These are phyloP conservation scores for Adoxophyes honmai DNA, from an alignment of 1,140 invertebrate genomes.

Conservation along the genomic window DNA sequence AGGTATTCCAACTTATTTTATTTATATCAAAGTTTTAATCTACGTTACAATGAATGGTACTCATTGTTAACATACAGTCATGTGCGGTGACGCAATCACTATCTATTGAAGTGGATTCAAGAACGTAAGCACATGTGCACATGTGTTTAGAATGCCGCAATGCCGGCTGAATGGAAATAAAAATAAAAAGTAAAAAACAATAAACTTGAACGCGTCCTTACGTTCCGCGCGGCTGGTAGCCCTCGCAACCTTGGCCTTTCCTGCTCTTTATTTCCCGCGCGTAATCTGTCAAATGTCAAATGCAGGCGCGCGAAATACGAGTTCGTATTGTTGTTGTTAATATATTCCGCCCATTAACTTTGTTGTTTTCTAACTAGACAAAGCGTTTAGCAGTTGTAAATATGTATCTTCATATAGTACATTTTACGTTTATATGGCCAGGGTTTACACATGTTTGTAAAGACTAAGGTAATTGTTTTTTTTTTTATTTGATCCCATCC, in stretches of 20 bases:
- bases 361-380: background rate
- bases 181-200: slow-evolving; percentile 38
- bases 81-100: background rate
- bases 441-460: too few species aligned
- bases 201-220: slow-evolving; percentile 26
- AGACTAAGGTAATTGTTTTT: too few species aligned
- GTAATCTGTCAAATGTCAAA: slow-evolving; percentile 13
- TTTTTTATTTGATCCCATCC: too few species aligned
- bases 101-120: background rate
- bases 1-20: background rate
- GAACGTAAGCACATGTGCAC: background rate
- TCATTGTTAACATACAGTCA: slow-evolving; percentile 9
- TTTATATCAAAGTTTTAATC: background rate
- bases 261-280: slow-evolving; percentile 11
- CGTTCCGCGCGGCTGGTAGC: slow-evolving; percentile 15
- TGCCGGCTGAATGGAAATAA: background rate
- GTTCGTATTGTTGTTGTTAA: slow-evolving; percentile 16
- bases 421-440: too few species aligned
- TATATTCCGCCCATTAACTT: slow-evolving; percentile 3
- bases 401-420: too few species aligned
- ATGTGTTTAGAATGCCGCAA: background rate
- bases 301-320: background rate
- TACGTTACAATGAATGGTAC: background rate
- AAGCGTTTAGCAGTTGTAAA: too few species aligned
- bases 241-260: slow-evolving; percentile 53